Conservation (phyloP, 35 echinoderm and acorn worm species). For the Lytechinus variegatus region DNA sequence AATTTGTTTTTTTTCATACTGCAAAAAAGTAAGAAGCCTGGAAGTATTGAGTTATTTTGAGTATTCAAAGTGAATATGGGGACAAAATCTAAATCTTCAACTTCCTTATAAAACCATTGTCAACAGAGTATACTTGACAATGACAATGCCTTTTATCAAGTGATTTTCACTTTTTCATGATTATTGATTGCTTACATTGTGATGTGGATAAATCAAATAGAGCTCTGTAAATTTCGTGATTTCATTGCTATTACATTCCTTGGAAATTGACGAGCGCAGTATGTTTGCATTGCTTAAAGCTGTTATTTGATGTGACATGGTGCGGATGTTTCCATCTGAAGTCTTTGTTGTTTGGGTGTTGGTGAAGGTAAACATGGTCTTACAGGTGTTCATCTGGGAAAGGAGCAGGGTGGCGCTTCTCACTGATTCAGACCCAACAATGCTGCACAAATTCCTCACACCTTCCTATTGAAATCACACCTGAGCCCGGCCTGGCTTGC, state of each 20-base stretch:
- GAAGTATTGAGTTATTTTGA: background rate
- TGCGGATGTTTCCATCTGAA: background rate
- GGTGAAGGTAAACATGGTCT: constrained; percentile 44
- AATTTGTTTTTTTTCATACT: background rate
- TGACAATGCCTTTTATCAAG: background rate
- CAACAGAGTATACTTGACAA: background rate
- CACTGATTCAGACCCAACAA: constrained; percentile 43
- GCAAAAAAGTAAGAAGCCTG: background rate
- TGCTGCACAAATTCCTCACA: constrained; percentile 47
- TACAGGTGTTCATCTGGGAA: constrained; percentile 55
- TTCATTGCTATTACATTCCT: background rate
- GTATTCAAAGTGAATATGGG: background rate
- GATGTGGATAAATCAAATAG: background rate
- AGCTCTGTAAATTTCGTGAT: background rate
- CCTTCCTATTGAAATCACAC: constrained; percentile 41
- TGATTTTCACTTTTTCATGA: background rate
- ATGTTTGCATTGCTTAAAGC: background rate
- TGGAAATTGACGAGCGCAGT: background rate
- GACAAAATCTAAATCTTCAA: background rate
- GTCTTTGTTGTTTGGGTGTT: background rate
- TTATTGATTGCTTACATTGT: background rate
- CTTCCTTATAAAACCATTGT: background rate
- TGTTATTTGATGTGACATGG: constrained; percentile 22
- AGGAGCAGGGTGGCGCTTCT: constrained; percentile 1
- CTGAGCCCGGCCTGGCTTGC: background rate